Percentiles rank a stretch among this genome's conserved stretches.
These are phyloP conservation scores for Phalacrocorax carbo DNA, from an alignment of 2,113 vertebrate species.

Conservation along the genomic window DNA sequence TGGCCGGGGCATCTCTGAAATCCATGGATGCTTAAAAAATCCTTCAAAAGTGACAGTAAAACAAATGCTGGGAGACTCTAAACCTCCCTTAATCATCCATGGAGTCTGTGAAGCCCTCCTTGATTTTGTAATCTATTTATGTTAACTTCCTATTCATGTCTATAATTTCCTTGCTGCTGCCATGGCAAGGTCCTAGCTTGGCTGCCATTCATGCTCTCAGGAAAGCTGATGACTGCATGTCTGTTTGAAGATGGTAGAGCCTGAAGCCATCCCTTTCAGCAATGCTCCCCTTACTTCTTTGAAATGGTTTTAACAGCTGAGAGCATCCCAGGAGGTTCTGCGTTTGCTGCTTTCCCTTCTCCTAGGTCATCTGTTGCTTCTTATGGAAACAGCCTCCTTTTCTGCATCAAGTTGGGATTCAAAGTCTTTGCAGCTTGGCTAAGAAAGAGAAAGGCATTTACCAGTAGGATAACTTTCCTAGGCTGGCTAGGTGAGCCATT, in stretches of 20 bases:
- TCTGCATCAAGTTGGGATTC: background rate
- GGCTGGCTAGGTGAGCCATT: background rate
- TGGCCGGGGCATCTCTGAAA: background rate
- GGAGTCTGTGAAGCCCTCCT: background rate
- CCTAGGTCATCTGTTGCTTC: background rate
- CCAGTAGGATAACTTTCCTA: background rate
- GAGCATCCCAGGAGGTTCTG: background rate
- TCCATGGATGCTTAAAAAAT: conserved; percentile 15
- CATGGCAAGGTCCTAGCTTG: background rate
- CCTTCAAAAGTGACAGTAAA: conserved; percentile 7
- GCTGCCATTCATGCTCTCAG: background rate
- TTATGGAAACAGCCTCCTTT: background rate
- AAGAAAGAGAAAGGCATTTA: background rate
- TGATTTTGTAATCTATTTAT: background rate
- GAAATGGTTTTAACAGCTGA: background rate
- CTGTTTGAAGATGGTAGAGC: background rate
- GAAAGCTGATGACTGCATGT: background rate
- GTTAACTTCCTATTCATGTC: background rate
- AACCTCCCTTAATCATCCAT: background rate
- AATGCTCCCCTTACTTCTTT: background rate
- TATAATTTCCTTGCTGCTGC: background rate
- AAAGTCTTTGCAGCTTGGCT: background rate
- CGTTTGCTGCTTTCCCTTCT: background rate
- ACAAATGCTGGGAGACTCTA: background rate
- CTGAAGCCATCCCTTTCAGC: background rate